A percentile compares a stretch with the other conserved stretches of the same genome.
These are phyloP conservation scores for Oxyura jamaicensis DNA, from an alignment of 2,113 vertebrate genomes.

Conservation along the genomic window DNA sequence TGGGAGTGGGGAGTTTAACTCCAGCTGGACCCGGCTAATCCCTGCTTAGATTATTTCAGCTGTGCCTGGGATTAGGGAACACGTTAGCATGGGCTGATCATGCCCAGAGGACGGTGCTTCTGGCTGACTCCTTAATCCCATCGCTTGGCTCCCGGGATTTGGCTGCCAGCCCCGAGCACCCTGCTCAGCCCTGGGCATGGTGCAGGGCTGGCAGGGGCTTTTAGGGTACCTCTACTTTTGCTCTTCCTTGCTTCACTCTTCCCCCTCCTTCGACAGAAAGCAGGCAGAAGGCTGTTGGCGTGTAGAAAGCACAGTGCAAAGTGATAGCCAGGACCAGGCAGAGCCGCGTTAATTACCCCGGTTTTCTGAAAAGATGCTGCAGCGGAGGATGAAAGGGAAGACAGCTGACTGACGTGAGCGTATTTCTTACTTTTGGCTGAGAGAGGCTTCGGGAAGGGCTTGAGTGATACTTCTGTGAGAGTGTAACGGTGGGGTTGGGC, in stretches of 20 bases:
- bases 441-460: background rate
- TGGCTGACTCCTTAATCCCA: conserved; percentile 18
- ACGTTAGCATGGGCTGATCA: background rate
- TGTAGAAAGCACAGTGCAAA: background rate
- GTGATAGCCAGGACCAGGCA: background rate
- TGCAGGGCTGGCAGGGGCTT: background rate
- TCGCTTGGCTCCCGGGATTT: background rate
- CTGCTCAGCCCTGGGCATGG: background rate
- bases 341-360: background rate
- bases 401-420: background rate
- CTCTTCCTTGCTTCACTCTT: background rate
- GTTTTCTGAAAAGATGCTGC: background rate
- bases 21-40: conserved; percentile 50
- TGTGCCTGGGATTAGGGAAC: background rate
- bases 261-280: background rate
- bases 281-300: background rate
- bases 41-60: conserved; percentile 32
- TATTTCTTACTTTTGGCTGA: background rate
- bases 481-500: background rate
- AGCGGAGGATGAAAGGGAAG: background rate
- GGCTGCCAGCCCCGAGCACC: background rate
- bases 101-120: background rate
- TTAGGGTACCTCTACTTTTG: background rate
- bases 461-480: rapidly evolving
- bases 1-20: background rate